phyloP scores from a whole-genome alignment of 2,888 invertebrate genomes.

The Eupithecia inturbata region DNA sequence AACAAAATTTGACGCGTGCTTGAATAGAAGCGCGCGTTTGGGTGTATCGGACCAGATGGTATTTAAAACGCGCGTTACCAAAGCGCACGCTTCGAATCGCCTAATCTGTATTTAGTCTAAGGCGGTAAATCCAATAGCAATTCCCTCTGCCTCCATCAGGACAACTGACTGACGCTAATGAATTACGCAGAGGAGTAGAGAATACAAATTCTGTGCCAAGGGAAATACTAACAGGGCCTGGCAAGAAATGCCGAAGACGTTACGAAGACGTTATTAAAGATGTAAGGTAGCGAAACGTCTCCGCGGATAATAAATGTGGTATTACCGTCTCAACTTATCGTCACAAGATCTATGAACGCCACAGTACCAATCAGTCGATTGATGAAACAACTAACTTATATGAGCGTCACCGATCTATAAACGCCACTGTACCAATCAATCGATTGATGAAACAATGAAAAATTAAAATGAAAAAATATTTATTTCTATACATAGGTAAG shows the following conservation, averaged over 20 bases:
- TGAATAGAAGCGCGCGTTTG: background rate
- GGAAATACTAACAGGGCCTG: slow-evolving; percentile 24
- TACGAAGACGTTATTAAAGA: background rate
- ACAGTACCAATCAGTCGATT: too few species aligned
- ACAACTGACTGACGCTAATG: slow-evolving; percentile 46
- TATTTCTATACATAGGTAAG: too few species aligned
- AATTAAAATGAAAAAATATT: too few species aligned
- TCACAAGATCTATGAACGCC: too few species aligned
- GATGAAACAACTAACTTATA: too few species aligned
- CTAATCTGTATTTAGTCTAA: background rate
- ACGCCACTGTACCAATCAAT: too few species aligned
- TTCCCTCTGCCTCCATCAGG: slow-evolving; percentile 18
- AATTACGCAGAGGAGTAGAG: slow-evolving; percentile 41
- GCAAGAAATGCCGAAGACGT: background rate
- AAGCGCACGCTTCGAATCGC: background rate
- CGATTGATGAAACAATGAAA: too few species aligned
- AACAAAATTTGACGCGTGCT: background rate
- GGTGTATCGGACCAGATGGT: background rate
- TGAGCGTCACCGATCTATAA: too few species aligned
- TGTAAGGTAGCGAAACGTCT: background rate
- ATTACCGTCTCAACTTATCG: too few species aligned
- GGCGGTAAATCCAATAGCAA: slow-evolving; percentile 12
- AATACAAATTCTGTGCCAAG: slow-evolving; percentile 39
- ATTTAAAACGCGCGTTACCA: background rate
- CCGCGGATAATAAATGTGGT: background rate